phyloP scores from a whole-genome alignment of 2,113 vertebrate species.

The Aegithalos caudatus region DNA sequence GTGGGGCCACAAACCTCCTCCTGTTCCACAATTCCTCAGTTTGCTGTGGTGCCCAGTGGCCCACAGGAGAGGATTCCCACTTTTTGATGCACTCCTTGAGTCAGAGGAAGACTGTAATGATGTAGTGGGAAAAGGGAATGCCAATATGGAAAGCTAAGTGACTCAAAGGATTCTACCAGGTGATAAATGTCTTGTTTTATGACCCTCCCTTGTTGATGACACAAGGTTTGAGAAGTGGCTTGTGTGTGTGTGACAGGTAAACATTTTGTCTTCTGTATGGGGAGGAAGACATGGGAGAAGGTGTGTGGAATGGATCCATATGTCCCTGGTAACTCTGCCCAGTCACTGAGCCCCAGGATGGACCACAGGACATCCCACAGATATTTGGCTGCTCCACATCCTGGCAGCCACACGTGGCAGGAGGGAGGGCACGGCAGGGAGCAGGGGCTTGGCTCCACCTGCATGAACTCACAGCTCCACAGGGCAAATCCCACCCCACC shows the following conservation, averaged over 20 bases:
- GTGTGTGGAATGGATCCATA: neutral
- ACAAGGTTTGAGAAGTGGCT: neutral
- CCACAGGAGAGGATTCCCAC: neutral
- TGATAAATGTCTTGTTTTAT: neutral
- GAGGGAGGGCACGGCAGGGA: neutral
- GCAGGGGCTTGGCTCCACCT: neutral
- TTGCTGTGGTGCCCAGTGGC: neutral
- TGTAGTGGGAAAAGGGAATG: neutral
- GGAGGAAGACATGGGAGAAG: neutral
- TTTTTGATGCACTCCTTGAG: neutral
- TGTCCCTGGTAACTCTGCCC: neutral
- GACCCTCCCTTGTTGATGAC: neutral
- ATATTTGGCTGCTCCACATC: neutral
- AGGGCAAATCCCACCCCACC: neutral
- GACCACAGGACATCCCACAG: rapidly evolving
- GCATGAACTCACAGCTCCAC: neutral
- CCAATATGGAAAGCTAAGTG: neutral
- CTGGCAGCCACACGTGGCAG: neutral
- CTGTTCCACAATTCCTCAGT: neutral
- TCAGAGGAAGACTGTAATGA: neutral
- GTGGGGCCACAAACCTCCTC: neutral
- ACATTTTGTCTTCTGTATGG: rapidly evolving
- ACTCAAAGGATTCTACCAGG: neutral
- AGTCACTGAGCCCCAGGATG: neutral
- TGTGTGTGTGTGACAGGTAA: neutral